These are phyloP conservation scores for Oscheius sp. DNA, from an alignment of 2,888 invertebrate genomes.

Conservation along the genomic window DNA sequence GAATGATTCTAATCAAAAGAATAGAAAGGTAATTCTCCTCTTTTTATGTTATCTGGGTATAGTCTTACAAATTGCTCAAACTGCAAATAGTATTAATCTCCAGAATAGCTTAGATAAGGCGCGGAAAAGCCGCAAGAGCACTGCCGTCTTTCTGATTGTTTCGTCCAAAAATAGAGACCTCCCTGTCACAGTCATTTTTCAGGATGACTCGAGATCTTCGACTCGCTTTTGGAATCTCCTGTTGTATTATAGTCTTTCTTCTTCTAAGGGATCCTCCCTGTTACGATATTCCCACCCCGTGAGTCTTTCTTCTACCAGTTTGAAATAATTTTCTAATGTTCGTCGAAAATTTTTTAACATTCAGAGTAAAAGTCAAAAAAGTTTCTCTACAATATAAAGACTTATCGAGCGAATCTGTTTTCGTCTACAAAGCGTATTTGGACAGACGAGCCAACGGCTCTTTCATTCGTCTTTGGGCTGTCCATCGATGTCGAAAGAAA, in stretches of 20 bases:
- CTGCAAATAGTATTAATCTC: no score
- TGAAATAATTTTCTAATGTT: background rate
- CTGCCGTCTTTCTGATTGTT: background rate
- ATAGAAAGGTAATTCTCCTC: no score
- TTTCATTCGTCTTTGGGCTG: background rate
- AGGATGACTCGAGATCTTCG: background rate
- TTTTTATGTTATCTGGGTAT: no score
- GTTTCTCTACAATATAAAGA: background rate
- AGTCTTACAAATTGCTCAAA: no score
- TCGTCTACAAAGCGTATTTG: constrained; percentile 7
- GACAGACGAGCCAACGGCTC: background rate
- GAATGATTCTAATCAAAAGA: no score
- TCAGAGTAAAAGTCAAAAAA: background rate
- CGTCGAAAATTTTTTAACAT: no score
- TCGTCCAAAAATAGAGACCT: background rate
- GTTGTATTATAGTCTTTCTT: constrained; percentile 13
- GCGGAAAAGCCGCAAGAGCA: background rate
- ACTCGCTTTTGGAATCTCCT: background rate
- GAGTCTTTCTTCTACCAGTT: background rate
- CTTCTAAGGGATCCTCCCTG: constrained; percentile 4
- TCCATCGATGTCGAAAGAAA: background rate
- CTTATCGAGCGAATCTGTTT: background rate
- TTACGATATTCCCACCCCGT: no score
- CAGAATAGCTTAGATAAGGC: no score
- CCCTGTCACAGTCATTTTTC: background rate